Percentiles rank a stretch among this genome's conserved stretches.
These are phyloP conservation scores for Loris lydekkerianus DNA, from an alignment of 2,797 vertebrate species.

Conservation along the genomic window DNA sequence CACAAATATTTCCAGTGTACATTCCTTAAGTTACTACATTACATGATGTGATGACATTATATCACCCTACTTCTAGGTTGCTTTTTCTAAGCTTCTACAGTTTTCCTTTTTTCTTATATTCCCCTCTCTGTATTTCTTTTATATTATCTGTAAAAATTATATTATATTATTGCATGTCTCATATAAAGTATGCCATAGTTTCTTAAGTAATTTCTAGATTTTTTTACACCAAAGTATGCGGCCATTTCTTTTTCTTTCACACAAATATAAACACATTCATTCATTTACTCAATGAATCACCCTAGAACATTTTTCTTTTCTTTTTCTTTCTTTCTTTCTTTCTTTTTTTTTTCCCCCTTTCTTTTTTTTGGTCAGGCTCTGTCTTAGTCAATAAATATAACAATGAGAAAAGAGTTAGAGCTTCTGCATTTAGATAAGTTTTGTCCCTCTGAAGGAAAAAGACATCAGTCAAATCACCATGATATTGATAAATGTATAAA, in stretches of 20 bases:
- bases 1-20: background rate
- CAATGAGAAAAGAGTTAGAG: background rate
- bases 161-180: background rate
- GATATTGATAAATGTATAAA: background rate
- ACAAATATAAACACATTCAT: background rate
- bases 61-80: background rate
- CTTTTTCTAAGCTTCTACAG: background rate
- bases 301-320: background rate
- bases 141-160: background rate
- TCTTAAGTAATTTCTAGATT: constrained; percentile 8
- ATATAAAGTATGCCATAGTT: background rate
- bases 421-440: background rate
- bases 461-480: background rate
- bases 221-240: background rate
- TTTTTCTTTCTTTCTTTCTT: too few relatives aligned
- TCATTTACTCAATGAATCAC: background rate
- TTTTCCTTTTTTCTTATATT: background rate
- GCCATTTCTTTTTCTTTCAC: background rate
- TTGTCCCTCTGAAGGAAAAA: background rate
- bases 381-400: background rate
- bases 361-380: background rate
- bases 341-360: too few relatives aligned
- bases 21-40: background rate
- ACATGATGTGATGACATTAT: background rate
- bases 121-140: background rate